Conservation (phyloP, 2,888 invertebrate species). For the Polydrusus cervinus region DNA sequence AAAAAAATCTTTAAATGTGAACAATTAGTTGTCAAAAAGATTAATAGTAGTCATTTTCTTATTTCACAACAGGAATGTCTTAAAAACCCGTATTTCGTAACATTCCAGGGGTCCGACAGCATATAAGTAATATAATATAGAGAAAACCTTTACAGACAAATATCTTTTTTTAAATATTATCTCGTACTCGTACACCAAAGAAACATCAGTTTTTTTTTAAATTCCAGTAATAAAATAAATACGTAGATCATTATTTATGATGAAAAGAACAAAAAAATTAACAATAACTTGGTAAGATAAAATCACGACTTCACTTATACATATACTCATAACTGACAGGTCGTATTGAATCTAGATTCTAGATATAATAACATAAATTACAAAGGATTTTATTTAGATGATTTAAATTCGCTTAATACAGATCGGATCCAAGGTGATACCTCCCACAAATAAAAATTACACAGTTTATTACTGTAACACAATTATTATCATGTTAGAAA, state of each 20-base stretch:
- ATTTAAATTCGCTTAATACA: conserved; percentile 46
- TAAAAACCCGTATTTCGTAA: too few relatives aligned
- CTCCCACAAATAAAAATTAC: conserved; percentile 49
- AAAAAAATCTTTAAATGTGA: too few relatives aligned
- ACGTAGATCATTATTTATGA: background rate
- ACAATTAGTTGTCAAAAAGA: too few relatives aligned
- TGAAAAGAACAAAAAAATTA: conserved; percentile 35
- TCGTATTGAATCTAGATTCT: conserved; percentile 44
- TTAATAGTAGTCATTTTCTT: too few relatives aligned
- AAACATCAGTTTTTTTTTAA: too few relatives aligned
- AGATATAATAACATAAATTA: conserved; percentile 47
- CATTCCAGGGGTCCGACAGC: too few relatives aligned
- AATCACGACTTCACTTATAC: conserved; percentile 37
- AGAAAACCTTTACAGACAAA: too few relatives aligned
- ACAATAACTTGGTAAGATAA: conserved; percentile 7
- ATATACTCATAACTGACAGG: conserved; percentile 40
- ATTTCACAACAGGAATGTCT: too few relatives aligned
- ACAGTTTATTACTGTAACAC: conserved; percentile 1
- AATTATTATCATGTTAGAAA: conserved; percentile 14
- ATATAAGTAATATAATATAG: too few relatives aligned
- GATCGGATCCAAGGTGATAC: conserved; percentile 48
- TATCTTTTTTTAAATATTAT: too few relatives aligned
- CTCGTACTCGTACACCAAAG: too few relatives aligned
- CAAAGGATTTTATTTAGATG: conserved; percentile 46
- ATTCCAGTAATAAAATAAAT: too few relatives aligned